A percentile compares a stretch with the other conserved stretches of the same genome.
Evolutionary conservation across 2,888 invertebrate species (phyloP).

Genomic region (Lacanobia wlatinum): DNA sequence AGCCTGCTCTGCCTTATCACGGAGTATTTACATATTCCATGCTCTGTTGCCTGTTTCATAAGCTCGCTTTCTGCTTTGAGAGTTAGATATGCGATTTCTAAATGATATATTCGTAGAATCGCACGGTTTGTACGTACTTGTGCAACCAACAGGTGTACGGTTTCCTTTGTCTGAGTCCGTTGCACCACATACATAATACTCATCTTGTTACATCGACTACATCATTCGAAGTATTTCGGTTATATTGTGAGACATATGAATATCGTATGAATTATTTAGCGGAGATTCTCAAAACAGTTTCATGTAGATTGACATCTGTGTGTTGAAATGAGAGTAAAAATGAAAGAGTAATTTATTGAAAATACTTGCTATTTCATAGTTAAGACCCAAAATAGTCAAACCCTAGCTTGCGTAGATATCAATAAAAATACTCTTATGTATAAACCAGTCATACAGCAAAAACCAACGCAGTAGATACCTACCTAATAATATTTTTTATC

Average conservation of each 20-base stretch:
- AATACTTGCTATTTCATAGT: background rate
- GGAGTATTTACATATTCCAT: constrained; percentile 56
- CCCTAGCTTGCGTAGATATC: background rate
- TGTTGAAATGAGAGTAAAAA: background rate
- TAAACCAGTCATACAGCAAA: constrained; percentile 26
- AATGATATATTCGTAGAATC: constrained; percentile 62
- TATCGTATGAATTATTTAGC: background rate
- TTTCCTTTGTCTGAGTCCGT: constrained; percentile 61
- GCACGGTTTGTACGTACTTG: constrained; percentile 42
- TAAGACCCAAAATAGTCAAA: background rate
- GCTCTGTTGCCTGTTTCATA: constrained; percentile 57
- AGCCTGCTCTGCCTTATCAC: constrained; percentile 40
- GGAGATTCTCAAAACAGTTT: background rate
- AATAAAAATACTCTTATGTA: constrained; percentile 6
- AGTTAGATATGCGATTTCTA: constrained; percentile 64
- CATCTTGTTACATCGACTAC: constrained; percentile 46
- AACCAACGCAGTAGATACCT: constrained; percentile 32
- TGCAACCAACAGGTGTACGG: constrained; percentile 53
- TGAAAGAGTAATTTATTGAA: no score
- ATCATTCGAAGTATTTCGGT: constrained; percentile 22
- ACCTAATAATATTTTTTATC: constrained; percentile 48
- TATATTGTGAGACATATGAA: background rate
- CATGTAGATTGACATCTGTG: background rate
- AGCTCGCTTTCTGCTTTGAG: constrained; percentile 63
- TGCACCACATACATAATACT: constrained; percentile 50